A percentile compares a stretch with the other conserved stretches of the same genome.
Evolutionary conservation across 2,888 invertebrate genomes (phyloP).

Genomic region (Xestia xanthographa): DNA sequence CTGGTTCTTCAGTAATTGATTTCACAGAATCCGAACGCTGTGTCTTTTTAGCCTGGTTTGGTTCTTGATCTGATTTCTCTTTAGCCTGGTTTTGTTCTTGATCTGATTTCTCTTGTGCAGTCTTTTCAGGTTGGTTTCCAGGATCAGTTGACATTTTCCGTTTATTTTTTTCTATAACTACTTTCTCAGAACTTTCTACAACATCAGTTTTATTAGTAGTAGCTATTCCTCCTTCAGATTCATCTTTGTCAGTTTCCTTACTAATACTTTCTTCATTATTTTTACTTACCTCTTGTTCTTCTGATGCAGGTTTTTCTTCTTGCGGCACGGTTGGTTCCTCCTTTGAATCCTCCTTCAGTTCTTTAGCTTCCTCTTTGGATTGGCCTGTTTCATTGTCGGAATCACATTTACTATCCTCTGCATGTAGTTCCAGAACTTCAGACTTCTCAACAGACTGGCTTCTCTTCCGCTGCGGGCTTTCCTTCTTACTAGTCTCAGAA

Average conservation of each 20-base stretch:
- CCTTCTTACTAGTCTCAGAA: slow-evolving; percentile 54
- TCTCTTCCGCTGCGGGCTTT: slow-evolving; percentile 69
- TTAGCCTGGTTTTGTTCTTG: slow-evolving; percentile 42
- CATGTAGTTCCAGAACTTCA: slow-evolving; percentile 83
- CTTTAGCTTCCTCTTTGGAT: slow-evolving; percentile 67
- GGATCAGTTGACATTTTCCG: slow-evolving; percentile 70
- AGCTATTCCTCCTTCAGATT: slow-evolving; percentile 73
- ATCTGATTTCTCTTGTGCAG: slow-evolving; percentile 64
- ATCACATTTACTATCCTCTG: slow-evolving; percentile 82
- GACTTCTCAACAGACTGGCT: slow-evolving; percentile 82
- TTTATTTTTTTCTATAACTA: slow-evolving; percentile 71
- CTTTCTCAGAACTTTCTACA: slow-evolving; percentile 79
- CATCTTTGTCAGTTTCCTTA: slow-evolving; percentile 76
- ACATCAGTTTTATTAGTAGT: slow-evolving; percentile 86
- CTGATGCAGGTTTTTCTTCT: slow-evolving; percentile 68
- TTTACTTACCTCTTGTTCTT: slow-evolving; percentile 84
- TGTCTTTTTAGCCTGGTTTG: slow-evolving; percentile 41
- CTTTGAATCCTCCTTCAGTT: slow-evolving; percentile 61
- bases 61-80: slow-evolving; percentile 60
- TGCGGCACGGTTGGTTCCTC: slow-evolving; percentile 66
- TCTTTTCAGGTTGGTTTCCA: slow-evolving; percentile 58
- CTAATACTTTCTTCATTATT: slow-evolving; percentile 79
- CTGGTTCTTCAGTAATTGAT: slow-evolving; percentile 73
- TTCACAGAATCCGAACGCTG: slow-evolving; percentile 72
- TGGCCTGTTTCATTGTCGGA: slow-evolving; percentile 77